Evolutionary conservation across 2,113 vertebrate genomes (phyloP), one percentile per base, ranked within the genome.

Genomic region (Cettia cetti): DNA sequence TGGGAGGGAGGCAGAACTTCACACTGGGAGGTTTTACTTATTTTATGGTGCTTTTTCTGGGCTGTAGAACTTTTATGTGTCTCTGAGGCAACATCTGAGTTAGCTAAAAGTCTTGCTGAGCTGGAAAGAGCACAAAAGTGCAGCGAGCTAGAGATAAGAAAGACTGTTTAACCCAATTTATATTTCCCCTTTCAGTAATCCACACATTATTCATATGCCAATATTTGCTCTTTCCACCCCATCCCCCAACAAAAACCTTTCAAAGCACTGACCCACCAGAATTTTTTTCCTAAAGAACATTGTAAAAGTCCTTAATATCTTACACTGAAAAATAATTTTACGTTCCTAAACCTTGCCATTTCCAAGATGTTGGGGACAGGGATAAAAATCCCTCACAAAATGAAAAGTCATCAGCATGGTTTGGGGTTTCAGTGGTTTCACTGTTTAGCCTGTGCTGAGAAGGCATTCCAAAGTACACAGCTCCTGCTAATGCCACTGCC

Each of bases 1-100:
- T 93, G 60, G 64, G 60, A 93, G 33, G 10, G 52, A 96, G 63
- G 30, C 60, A 91, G 71, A 93, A 70, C n/a, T 80, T 92, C 87
- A 92, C 68, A 83, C 39, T 93, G 92, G 87, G 95, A 96, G 92
- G 90, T 96, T 94, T 91, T 94, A 59, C 75, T 96, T 93, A 47
- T 74, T 96, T 97, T 94, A 86, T 86, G 79, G 35, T 44, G 13
- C 13, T 86, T 92, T 78, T 81, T 95, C 82, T 86, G 88, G 71
- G 24, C 75, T 92, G 64, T 93, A 70, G 78, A 86, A 47, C 42
- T 88, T 95, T 97, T 97, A 95, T 93, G 56, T 27, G 79, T 94
- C 95, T 92, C 92, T 74, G 54, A 95, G 94, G 93, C 65, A 95
- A 90, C 59, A 92, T 94, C n/a, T 70, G 44, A 94, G 37, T 64